Base-by-base conservation (phyloP, 2,888 invertebrate genomes). In the Nysson spinosus region DNA sequence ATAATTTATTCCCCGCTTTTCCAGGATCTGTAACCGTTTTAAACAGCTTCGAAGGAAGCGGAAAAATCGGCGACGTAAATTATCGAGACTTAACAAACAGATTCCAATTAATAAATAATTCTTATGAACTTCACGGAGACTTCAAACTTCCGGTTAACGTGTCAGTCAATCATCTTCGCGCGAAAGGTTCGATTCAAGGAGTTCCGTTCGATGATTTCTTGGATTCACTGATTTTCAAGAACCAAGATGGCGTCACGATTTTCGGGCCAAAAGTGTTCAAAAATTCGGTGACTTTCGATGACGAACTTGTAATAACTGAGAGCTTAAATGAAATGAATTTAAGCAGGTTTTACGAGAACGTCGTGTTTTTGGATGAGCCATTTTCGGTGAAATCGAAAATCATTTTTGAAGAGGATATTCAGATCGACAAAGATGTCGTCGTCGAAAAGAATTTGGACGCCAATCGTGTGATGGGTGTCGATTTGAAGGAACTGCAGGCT, bases 271-370 rank as follows among this genome's bases (percentile, higher is more conserved):
- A 83, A 54, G 44, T 57, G 16, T 83, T 84, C 37, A 43, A 69
- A 4, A 57, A 67, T 17, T 17, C 58, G 0, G 58, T 83, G 0
- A 75, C 42, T 4, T 80, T 84, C 14, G 28, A 69, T 0, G 44
- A 46, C 1, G 14, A 56, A 1, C 55, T 83, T 1, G 22, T 43
- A 2, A 58, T 83, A n/a, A 51, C 32, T 0, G 69, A 80, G 9
- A 72, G 35, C 16, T 66, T 80, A 20, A 82, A 84, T 35, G 68
- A 75, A 12, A 17, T 84, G 11, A 46, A 83, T 54, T 26, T 84
- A 5, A 49, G 69, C 37, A 39, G 28, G 16, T 84, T 84, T 66
- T 69, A 72, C 24, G 37, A 80, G 17, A 72, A 72, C 5, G 80
- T 69, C 6, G 56, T 84, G 11, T 69, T 72, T 4, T 65, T 80